Evolutionary conservation across 2,888 invertebrate species (phyloP).

Genomic region (Acholoe squamosa): DNA sequence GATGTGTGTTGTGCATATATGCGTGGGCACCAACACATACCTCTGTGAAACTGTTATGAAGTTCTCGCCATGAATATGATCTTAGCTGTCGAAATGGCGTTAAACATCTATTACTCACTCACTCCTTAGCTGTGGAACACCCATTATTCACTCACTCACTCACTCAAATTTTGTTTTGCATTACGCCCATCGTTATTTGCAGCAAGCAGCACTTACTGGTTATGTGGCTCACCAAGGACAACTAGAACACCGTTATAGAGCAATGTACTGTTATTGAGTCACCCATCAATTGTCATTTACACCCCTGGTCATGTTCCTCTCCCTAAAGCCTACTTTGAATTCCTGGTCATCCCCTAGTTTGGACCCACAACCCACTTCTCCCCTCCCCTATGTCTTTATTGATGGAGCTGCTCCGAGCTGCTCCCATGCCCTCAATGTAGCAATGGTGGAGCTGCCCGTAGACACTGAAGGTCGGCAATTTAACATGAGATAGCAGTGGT

Average conservation of each 20-base stretch:
- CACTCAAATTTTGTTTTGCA: no score
- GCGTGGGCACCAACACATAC: no score
- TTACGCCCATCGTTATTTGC: no score
- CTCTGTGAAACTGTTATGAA: no score
- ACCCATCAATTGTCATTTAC: not conserved
- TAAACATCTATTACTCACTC: no score
- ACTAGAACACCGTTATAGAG: not conserved
- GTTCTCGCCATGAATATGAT: no score
- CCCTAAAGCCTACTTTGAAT: conserved; percentile 1
- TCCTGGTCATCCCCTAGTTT: not conserved
- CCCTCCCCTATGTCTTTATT: not conserved
- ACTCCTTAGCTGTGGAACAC: no score
- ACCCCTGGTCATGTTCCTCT: not conserved
- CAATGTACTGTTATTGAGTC: not conserved
- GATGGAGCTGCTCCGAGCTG: not conserved
- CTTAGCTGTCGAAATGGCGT: no score
- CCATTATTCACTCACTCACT: no score
- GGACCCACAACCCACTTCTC: not conserved
- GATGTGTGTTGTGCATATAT: no score
- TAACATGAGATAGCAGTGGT: not conserved
- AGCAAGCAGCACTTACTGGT: not conserved
- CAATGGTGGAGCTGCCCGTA: no score
- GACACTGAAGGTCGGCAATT: not conserved
- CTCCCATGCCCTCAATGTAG: not conserved
- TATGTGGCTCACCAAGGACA: not conserved